Base-by-base conservation (phyloP, 2,888 invertebrate species). In the Pyrrhia umbra region DNA sequence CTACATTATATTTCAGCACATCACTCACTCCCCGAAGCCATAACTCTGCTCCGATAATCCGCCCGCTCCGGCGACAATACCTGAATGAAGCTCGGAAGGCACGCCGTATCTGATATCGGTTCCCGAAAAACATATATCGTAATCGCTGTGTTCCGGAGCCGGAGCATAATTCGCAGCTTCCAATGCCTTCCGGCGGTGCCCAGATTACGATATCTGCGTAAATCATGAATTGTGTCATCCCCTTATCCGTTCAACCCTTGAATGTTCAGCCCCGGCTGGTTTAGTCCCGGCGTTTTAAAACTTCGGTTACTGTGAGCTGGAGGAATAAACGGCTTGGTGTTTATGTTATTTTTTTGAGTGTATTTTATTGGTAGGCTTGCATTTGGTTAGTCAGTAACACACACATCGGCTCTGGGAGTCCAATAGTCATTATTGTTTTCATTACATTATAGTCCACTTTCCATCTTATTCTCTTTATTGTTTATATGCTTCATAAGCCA, bases 201-300 rank as follows among this genome's bases (percentile, higher is more conserved):
- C 63, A 77, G 80, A 75, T 80, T 75, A 79, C 75, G 70, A 77
- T 80, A 80, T 77, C 81, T 68, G 54, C 66, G 79, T 80, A 80
- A 80, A 80, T 80, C 81, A 80, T 77, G 77, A 72, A 67, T 75
- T 79, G 75, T 77, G 81, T 80, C 80, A 70, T 70, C 74, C 70
- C 63, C 68, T 39, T 66, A 70, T 70, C 59, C 56, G 54, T 67
- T 66, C 18, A 43, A 65, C 21, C 68, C 27, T 15, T 15, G 43
- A 47, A 21, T 27, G 43, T 21, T 59, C 49, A 50, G 43, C 51
- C 64, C 47, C 23, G 20, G 13, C 59, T 47, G 74, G 49, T 45
- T 61, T 57, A 64, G 73, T 40, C 58, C 46, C 40, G n/a, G 57
- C 37, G 50, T 46, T 61, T 60, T 58, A 34, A 67, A 57, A 69